phyloP scores from a whole-genome alignment of 2,113 vertebrate genomes.

The Lophotis ruficrista region DNA sequence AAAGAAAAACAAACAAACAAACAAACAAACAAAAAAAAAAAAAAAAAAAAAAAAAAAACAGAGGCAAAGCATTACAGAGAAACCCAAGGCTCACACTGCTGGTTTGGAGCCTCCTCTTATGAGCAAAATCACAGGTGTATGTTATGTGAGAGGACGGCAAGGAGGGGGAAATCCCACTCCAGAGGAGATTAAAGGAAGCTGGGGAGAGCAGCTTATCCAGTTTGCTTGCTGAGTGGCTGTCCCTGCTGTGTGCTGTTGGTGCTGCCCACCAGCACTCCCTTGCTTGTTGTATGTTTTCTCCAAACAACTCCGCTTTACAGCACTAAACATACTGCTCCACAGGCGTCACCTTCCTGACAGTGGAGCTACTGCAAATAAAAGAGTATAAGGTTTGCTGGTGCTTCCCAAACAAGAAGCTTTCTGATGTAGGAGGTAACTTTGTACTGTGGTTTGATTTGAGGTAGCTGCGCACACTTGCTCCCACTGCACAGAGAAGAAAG shows the following conservation, averaged over 20 bases:
- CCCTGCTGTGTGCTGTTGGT: background rate
- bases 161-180: background rate
- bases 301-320: background rate
- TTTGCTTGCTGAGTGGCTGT: background rate
- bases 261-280: background rate
- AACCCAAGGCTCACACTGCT: background rate
- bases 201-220: background rate
- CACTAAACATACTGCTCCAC: background rate
- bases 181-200: background rate
- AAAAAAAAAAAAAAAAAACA: background rate
- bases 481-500: background rate
- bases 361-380: background rate
- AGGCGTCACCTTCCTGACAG: background rate
- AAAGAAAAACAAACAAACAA: no score
- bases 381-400: background rate
- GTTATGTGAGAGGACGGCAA: background rate
- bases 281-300: rapidly evolving
- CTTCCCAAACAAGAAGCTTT: background rate
- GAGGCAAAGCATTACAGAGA: background rate
- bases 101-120: background rate
- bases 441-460: background rate
- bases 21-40: no score
- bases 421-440: background rate
- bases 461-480: background rate
- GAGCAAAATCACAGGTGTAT: background rate